Percentiles rank a stretch among this genome's conserved stretches.
Conservation (phyloP, 1,140 invertebrate genomes). For the Drosophila lacertosa region DNA sequence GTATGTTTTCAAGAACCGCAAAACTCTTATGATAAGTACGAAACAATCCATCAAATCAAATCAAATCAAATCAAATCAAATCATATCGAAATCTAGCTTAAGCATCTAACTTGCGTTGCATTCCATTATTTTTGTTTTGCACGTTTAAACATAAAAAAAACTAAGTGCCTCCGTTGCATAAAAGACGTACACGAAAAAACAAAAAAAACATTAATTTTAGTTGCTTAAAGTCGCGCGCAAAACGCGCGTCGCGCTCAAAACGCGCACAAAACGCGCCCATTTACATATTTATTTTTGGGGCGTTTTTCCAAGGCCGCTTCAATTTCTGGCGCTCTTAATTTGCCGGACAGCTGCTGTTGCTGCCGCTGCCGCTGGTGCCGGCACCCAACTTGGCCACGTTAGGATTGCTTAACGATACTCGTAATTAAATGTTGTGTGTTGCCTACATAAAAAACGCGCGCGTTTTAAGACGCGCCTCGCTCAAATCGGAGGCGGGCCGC, state of each 20-base stretch:
- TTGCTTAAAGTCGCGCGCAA: constrained; percentile 39
- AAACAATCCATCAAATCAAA: constrained; percentile 40
- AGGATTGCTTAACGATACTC: constrained; percentile 37
- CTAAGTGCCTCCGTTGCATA: constrained; percentile 35
- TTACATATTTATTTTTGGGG: too few species aligned
- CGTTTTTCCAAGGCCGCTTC: too few species aligned
- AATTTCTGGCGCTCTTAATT: too few species aligned
- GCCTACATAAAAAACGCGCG: constrained; percentile 29
- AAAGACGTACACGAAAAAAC: constrained; percentile 23
- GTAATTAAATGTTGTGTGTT: constrained; percentile 29
- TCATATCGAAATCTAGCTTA: constrained; percentile 51
- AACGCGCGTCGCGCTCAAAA: constrained; percentile 18
- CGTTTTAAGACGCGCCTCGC: constrained; percentile 26
- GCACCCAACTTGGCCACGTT: constrained; percentile 25
- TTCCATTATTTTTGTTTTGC: constrained; percentile 26
- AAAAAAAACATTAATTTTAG: background rate
- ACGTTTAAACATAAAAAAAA: constrained; percentile 44
- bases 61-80: constrained; percentile 28
- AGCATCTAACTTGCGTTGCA: constrained; percentile 48
- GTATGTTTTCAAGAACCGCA: constrained; percentile 29
- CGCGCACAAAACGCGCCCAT: constrained; percentile 32
- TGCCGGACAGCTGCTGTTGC: too few species aligned
- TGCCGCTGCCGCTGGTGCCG: background rate
- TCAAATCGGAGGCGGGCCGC: constrained; percentile 94
- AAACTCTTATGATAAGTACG: constrained; percentile 52